Percentiles rank a stretch among this genome's conserved stretches.
Evolutionary conservation across 2,888 invertebrate species (phyloP).

Genomic region (Andricus curvator): DNA sequence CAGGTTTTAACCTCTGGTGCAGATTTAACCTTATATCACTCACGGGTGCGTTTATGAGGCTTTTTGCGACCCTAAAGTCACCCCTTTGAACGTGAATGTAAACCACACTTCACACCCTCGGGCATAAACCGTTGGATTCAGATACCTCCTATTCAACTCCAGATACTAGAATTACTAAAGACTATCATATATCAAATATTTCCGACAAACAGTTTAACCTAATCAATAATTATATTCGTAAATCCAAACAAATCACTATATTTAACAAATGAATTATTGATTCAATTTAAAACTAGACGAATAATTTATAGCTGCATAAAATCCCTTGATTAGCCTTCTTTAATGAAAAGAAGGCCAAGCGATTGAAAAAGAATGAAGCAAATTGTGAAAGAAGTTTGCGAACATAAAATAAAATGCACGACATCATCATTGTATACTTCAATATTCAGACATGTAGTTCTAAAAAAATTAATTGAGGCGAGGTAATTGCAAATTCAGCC

Average conservation of each 20-base stretch:
- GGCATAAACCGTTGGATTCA: neutral
- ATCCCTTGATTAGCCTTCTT: neutral
- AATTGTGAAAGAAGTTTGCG: neutral
- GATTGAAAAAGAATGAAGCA: neutral
- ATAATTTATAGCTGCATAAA: neutral
- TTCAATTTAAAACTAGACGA: neutral
- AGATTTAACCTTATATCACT: slow-evolving; percentile 50
- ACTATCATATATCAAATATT: neutral
- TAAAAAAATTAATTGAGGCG: neutral
- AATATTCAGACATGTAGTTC: neutral
- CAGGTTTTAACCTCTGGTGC: slow-evolving; percentile 48
- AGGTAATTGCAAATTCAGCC: neutral
- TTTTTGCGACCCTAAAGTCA: slow-evolving; percentile 28
- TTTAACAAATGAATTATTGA: neutral
- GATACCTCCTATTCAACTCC: neutral
- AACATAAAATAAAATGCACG: neutral
- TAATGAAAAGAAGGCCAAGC: neutral
- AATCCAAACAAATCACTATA: neutral
- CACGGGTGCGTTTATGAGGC: slow-evolving; percentile 42
- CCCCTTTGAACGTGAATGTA: slow-evolving; percentile 17
- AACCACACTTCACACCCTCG: neutral
- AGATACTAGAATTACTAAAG: neutral
- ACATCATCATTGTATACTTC: neutral
- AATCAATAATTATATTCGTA: neutral
- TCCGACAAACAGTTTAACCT: neutral